Percentiles rank a stretch among this genome's conserved stretches.
phyloP scores from a whole-genome alignment of 2,797 vertebrate genomes.

The Scyliorhinus canicula region DNA sequence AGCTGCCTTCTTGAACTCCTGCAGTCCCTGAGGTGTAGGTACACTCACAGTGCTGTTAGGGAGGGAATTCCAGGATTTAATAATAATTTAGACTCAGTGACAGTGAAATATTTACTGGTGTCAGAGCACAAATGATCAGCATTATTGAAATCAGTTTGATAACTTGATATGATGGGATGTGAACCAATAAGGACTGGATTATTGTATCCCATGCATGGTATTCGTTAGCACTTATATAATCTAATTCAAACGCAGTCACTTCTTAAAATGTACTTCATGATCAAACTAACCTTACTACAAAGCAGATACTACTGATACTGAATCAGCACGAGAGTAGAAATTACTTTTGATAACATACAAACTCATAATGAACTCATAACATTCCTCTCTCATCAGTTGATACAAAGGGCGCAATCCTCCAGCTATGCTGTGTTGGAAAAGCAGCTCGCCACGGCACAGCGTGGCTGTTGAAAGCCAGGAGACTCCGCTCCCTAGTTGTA shows the following conservation, averaged over 20 bases:
- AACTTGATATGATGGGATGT: neutral
- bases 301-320: neutral
- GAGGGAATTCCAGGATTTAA: no score
- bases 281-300: neutral
- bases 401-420: no score
- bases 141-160: neutral
- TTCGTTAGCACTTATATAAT: neutral
- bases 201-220: neutral
- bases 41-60: no score
- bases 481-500: no score
- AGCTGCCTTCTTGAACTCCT: no score
- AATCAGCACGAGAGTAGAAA: neutral
- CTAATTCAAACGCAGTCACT: neutral
- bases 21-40: no score
- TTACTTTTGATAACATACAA: neutral
- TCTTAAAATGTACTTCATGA: neutral
- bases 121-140: neutral
- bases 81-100: no score
- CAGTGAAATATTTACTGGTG: neutral
- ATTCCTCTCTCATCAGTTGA: neutral
- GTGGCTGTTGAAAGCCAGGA: no score
- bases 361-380: neutral
- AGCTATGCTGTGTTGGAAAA: no score
- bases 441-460: no score
- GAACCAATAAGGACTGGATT: neutral